Evolutionary conservation across 2,797 vertebrate species (phyloP).

Genomic region (Morus bassanus): DNA sequence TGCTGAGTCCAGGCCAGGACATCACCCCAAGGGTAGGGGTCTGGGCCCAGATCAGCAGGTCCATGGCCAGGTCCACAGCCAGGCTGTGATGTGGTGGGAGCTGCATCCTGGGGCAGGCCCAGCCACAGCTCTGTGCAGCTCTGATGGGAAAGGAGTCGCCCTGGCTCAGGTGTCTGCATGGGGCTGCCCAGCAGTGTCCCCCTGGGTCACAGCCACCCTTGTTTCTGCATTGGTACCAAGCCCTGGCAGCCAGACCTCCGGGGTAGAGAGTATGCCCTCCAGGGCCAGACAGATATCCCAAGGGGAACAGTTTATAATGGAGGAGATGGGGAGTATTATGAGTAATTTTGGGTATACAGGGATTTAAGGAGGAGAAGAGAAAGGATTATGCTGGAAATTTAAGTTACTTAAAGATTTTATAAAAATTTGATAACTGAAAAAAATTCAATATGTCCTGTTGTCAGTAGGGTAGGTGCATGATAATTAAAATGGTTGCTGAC

Average conservation of each 20-base stretch:
- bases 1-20: background rate
- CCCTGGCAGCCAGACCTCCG: background rate
- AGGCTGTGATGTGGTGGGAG: background rate
- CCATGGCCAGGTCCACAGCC: background rate
- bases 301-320: background rate
- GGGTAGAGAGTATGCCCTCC: background rate
- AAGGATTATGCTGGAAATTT: background rate
- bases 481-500: background rate
- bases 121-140: background rate
- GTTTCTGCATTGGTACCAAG: background rate
- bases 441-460: fast-evolving
- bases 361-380: background rate
- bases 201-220: background rate
- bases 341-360: background rate
- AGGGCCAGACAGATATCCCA: background rate
- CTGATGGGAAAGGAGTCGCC: background rate
- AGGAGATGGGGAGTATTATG: background rate
- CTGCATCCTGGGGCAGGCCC: background rate
- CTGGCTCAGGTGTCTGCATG: background rate
- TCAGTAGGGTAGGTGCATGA: background rate
- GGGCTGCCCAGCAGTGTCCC: background rate
- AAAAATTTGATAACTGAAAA: background rate
- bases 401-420: background rate
- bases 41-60: background rate
- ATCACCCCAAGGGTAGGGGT: fast-evolving